phyloP scores from a whole-genome alignment of 2,113 vertebrate genomes.

The Hipposideros armiger region DNA sequence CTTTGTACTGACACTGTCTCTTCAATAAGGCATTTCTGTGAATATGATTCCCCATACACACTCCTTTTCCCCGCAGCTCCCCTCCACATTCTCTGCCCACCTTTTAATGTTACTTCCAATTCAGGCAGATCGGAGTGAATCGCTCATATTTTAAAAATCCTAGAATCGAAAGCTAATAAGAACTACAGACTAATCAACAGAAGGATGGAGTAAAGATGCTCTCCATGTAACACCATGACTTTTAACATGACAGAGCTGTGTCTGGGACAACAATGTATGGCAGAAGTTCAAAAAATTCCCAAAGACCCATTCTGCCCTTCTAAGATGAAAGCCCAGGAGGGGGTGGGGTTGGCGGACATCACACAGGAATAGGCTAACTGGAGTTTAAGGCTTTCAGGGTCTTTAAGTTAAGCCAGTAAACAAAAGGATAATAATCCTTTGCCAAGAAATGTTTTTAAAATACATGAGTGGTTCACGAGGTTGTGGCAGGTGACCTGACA shows the following conservation, averaged over 20 bases:
- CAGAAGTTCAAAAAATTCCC: background rate
- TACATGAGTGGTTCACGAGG: slow-evolving; percentile 16
- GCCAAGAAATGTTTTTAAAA: slow-evolving; percentile 61
- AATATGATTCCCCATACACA: background rate
- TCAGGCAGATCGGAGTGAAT: slow-evolving; percentile 21
- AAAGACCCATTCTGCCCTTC: background rate
- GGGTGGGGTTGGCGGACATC: background rate
- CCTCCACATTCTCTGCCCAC: background rate
- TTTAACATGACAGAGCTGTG: background rate
- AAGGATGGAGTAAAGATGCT: background rate
- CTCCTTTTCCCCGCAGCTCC: background rate
- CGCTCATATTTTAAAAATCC: slow-evolving; percentile 39
- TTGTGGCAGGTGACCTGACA: background rate
- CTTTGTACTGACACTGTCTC: background rate
- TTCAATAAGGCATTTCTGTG: background rate
- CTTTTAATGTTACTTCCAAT: slow-evolving; percentile 29
- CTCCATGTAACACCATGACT: background rate
- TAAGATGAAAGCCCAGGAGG: background rate
- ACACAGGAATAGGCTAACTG: background rate
- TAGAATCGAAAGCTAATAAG: slow-evolving; percentile 30
- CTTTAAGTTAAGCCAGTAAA: slow-evolving; percentile 30
- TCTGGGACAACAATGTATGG: background rate
- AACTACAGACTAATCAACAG: background rate
- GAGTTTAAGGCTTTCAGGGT: background rate
- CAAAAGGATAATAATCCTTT: slow-evolving; percentile 44